These are phyloP conservation scores for Leptoteleia sp. DNA, from an alignment of 1,140 invertebrate genomes.

Conservation along the genomic window DNA sequence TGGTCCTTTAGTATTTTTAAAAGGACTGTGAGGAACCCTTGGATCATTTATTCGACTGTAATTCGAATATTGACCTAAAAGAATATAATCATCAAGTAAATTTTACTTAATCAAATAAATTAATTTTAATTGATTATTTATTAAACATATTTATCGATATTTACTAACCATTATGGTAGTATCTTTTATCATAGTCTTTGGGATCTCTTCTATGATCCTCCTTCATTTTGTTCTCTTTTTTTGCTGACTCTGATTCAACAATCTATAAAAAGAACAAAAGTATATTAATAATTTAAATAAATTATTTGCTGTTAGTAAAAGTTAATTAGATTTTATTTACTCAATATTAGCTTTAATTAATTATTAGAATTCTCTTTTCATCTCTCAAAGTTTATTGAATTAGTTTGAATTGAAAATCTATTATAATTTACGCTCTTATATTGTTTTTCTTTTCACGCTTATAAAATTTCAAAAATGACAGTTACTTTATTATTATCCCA, in stretches of 20 bases:
- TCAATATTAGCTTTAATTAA: too few relatives aligned
- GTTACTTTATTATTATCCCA: slow-evolving; percentile 81
- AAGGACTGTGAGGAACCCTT: slow-evolving; percentile 64
- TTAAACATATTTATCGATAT: not conserved
- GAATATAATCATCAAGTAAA: too few relatives aligned
- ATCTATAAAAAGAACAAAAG: slow-evolving; percentile 64
- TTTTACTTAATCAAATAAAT: too few relatives aligned
- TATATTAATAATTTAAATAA: too few relatives aligned
- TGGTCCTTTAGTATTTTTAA: slow-evolving; percentile 65
- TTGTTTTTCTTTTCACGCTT: too few relatives aligned
- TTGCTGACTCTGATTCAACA: slow-evolving; percentile 69
- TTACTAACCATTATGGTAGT: slow-evolving; percentile 49
- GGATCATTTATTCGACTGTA: slow-evolving; percentile 60
- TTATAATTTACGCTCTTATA: too few relatives aligned
- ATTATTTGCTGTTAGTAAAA: too few relatives aligned
- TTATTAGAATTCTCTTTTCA: too few relatives aligned
- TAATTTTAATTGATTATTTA: not conserved
- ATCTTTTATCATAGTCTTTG: slow-evolving; percentile 72
- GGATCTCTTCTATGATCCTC: slow-evolving; percentile 69
- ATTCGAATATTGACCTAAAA: slow-evolving; percentile 68
- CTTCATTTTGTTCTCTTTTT: slow-evolving; percentile 54
- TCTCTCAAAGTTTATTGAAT: too few relatives aligned
- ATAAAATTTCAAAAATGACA: too few relatives aligned
- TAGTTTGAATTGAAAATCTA: too few relatives aligned
- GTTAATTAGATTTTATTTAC: too few relatives aligned